These are phyloP conservation scores for Catostylus mosaicus DNA, from an alignment of 30 jellyfish, hydroid and myxozoan species.

Conservation along the genomic window DNA sequence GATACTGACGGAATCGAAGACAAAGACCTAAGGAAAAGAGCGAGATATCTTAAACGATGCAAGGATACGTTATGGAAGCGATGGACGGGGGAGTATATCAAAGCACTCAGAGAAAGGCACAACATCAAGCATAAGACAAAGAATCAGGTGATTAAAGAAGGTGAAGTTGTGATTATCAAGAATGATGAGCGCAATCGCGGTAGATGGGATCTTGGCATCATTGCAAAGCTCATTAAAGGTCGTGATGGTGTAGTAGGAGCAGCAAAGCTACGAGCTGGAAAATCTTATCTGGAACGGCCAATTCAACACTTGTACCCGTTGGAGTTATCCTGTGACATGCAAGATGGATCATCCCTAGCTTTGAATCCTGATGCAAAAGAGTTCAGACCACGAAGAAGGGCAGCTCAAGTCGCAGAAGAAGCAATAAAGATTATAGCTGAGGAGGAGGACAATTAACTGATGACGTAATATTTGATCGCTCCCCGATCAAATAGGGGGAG, in stretches of 20 bases:
- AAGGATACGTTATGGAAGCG: conserved; percentile 9
- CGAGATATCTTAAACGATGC: conserved; percentile 13
- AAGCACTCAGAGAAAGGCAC: conserved; percentile 21
- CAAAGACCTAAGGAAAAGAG: conserved; percentile 46
- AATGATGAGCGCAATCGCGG: conserved; percentile 35
- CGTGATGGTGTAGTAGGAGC: conserved; percentile 10
- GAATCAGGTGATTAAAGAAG: not conserved
- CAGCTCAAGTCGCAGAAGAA: not conserved
- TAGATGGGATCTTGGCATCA: conserved; percentile 36
- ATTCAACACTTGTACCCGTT: conserved; percentile 14
- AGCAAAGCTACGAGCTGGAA: conserved; percentile 29
- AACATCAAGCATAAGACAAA: conserved; percentile 7
- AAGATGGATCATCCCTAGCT: not conserved
- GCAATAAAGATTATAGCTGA: not conserved
- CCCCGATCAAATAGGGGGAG: conserved; percentile 20
- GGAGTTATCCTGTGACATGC: not conserved
- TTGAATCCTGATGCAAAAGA: conserved; percentile 13
- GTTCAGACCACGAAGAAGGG: not conserved
- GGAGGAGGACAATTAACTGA: not conserved
- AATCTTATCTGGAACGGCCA: conserved; percentile 6
- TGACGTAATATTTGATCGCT: not conserved
- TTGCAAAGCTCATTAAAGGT: conserved; percentile 4
- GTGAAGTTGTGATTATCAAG: conserved; percentile 16
- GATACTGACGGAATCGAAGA: conserved; percentile 35
- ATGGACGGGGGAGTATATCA: conserved; percentile 42